Evolutionary conservation across 2,888 invertebrate genomes (phyloP).

Genomic region (Acrobasis suavella): DNA sequence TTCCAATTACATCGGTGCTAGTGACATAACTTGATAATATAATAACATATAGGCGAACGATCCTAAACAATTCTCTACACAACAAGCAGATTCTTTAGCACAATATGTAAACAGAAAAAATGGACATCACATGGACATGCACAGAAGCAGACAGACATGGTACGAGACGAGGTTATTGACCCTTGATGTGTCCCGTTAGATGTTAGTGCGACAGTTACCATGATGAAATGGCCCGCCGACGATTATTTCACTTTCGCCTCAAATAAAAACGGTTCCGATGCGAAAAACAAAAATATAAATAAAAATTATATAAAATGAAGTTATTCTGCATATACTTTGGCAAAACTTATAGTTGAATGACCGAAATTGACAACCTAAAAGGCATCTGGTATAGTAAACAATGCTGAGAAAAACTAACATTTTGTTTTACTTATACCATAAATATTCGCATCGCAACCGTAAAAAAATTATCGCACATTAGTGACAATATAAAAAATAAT

Average conservation of each 20-base stretch:
- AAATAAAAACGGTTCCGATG: slow-evolving; percentile 25
- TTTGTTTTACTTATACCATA: background rate
- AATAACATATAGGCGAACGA: background rate
- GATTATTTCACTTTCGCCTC: slow-evolving; percentile 45
- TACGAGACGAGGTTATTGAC: slow-evolving; percentile 47
- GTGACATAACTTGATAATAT: too few species aligned
- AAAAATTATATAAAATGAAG: background rate
- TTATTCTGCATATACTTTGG: too few species aligned
- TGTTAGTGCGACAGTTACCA: slow-evolving; percentile 49
- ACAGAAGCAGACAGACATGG: slow-evolving; percentile 63
- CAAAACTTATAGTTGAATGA: too few species aligned
- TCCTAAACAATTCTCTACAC: slow-evolving; percentile 2
- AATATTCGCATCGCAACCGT: slow-evolving; percentile 21
- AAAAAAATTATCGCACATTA: slow-evolving; percentile 12
- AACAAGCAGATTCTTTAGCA: slow-evolving; percentile 21
- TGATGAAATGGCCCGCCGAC: slow-evolving; percentile 24
- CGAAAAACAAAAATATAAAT: slow-evolving; percentile 18
- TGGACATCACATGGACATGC: slow-evolving; percentile 61
- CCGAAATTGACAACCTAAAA: background rate
- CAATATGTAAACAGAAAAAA: slow-evolving; percentile 26
- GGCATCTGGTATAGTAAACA: too few species aligned
- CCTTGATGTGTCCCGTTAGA: slow-evolving; percentile 50
- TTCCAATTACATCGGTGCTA: too few species aligned
- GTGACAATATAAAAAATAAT: slow-evolving; percentile 14
- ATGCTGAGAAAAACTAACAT: too few species aligned